Conservation (phyloP, 2,888 invertebrate genomes). For the Endotricha flammealis region DNA sequence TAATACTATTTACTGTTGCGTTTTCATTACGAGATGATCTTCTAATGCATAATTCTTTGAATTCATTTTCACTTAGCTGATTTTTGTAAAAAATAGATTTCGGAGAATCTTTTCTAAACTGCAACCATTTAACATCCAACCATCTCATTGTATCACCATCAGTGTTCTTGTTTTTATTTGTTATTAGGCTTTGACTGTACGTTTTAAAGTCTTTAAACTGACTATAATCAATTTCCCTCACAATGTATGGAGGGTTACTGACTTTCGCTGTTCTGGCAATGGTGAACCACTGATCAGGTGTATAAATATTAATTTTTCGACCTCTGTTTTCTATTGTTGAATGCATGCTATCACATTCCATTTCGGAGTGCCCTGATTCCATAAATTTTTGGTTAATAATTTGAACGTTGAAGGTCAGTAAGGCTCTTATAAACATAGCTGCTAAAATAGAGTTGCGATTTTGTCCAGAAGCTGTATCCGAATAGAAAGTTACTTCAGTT, state of each 20-base stretch:
- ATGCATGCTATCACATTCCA: constrained; percentile 4
- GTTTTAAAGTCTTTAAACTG: constrained; percentile 2
- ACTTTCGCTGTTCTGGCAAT: constrained; percentile 5
- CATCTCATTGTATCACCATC: no score
- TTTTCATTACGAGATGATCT: no score
- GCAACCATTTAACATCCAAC: no score
- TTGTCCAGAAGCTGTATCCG: constrained; percentile 7
- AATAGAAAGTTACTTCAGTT: constrained; percentile 6
- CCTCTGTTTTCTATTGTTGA: constrained; percentile 4
- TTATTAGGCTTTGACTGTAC: constrained; percentile 2
- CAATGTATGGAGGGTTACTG: no score
- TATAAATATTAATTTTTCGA: constrained; percentile 3
- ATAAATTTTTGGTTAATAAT: constrained; percentile 6
- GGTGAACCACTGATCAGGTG: constrained; percentile 3
- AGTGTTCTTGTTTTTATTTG: constrained; percentile 1
- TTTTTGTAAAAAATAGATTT: no score
- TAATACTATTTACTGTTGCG: no score
- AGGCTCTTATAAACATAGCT: constrained; percentile 5
- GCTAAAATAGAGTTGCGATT: constrained; percentile 3
- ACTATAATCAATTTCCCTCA: background rate
- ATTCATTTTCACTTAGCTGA: background rate
- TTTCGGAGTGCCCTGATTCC: constrained; percentile 6
- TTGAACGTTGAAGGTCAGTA: constrained; percentile 1
- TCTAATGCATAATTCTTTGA: no score
- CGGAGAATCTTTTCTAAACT: no score